Conservation (phyloP, 1,140 invertebrate genomes). For the Portunus trituberculatus region DNA sequence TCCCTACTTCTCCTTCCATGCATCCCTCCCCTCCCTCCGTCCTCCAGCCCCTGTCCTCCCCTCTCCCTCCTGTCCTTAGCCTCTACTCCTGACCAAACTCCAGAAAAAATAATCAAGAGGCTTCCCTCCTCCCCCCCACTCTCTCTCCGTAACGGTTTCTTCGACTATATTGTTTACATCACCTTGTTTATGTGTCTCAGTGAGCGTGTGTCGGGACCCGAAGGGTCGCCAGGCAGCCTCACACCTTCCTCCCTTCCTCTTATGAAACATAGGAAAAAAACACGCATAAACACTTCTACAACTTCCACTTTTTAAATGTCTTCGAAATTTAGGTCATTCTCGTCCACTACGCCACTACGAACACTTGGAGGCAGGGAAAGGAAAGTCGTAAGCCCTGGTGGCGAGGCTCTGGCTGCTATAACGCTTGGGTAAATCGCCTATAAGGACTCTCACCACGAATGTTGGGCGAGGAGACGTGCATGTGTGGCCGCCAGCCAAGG, state of each 20-base stretch:
- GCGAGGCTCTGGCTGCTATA: slow-evolving; percentile 25
- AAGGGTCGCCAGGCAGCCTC: neutral
- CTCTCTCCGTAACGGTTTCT: slow-evolving; percentile 39
- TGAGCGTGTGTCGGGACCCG: neutral
- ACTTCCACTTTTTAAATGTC: slow-evolving; percentile 73
- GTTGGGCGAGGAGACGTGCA: slow-evolving; percentile 34
- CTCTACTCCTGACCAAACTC: neutral
- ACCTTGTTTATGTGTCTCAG: neutral
- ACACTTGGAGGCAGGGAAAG: slow-evolving; percentile 14
- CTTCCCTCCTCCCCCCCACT: neutral
- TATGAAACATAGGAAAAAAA: neutral
- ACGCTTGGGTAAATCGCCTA: slow-evolving; percentile 35
- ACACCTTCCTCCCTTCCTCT: slow-evolving; percentile 1
- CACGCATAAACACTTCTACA: neutral
- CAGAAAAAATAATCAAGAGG: slow-evolving; percentile 35
- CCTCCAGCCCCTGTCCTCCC: neutral
- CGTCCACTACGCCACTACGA: slow-evolving; percentile 27
- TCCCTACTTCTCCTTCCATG: neutral
- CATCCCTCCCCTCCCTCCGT: neutral
- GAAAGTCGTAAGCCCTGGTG: slow-evolving; percentile 40
- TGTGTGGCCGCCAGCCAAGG: slow-evolving; percentile 50
- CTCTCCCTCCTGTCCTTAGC: neutral
- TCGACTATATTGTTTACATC: slow-evolving; percentile 40
- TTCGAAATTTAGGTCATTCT: slow-evolving; percentile 64
- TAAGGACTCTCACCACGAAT: slow-evolving; percentile 34